phyloP scores from a whole-genome alignment of 2,113 vertebrate species.

The Caracal caracal region DNA sequence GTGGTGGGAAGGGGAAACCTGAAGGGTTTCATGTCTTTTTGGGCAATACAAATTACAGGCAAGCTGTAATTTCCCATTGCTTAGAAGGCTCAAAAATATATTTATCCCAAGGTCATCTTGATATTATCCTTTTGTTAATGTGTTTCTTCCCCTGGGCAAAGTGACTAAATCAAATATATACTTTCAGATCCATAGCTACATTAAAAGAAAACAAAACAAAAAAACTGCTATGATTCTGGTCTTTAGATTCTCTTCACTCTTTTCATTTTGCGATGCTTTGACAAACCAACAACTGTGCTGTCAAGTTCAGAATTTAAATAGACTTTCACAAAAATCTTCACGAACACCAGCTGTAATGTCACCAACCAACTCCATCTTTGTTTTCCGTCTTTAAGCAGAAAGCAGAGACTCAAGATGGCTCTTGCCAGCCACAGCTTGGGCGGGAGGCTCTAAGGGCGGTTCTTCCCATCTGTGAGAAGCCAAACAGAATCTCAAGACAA shows the following conservation, averaged over 20 bases:
- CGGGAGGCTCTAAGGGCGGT: neutral
- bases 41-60: neutral
- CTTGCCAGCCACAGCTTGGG: constrained; percentile 56
- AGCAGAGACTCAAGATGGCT: constrained; percentile 57
- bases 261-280: constrained; percentile 70
- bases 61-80: constrained; percentile 26
- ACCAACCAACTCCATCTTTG: constrained; percentile 64
- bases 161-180: constrained; percentile 56
- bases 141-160: constrained; percentile 21
- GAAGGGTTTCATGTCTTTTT: neutral
- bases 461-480: constrained; percentile 49
- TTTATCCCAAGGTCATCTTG: constrained; percentile 53
- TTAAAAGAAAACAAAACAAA: constrained; percentile 58
- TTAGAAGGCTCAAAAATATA: constrained; percentile 12
- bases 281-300: constrained; percentile 72
- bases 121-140: constrained; percentile 55
- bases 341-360: constrained; percentile 52
- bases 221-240: constrained; percentile 27
- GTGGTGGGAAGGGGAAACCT: neutral
- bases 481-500: constrained; percentile 47
- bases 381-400: constrained; percentile 70
- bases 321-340: constrained; percentile 63
- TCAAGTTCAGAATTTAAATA: constrained; percentile 74
- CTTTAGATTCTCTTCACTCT: constrained; percentile 61
- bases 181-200: constrained; percentile 32